Percentiles rank a stretch among this genome's conserved stretches.
These are phyloP conservation scores for Choloepus hoffmanni DNA, from an alignment of 2,113 vertebrate species.

Conservation along the genomic window DNA sequence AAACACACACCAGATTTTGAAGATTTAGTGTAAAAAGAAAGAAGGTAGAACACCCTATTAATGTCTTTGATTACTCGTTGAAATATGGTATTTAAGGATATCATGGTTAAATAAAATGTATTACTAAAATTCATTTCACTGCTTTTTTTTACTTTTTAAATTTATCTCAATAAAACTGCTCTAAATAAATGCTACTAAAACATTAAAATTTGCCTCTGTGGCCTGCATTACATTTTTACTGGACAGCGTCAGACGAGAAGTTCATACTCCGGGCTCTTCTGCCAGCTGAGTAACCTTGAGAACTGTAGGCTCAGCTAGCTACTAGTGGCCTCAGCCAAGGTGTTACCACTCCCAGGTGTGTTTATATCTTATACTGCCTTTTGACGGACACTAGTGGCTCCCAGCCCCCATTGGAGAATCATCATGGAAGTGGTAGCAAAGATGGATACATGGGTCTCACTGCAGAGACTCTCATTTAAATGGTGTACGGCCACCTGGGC, in stretches of 20 bases:
- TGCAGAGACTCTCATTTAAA: not conserved
- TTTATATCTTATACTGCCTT: not conserved
- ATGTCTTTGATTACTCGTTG: not conserved
- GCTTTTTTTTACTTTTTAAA: not conserved
- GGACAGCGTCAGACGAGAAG: not conserved
- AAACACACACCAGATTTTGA: conserved; percentile 28
- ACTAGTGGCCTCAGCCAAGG: not conserved
- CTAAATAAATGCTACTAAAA: not conserved
- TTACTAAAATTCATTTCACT: not conserved
- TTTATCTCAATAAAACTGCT: no score
- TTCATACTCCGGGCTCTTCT: no score
- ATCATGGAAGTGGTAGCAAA: not conserved
- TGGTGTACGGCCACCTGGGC: not conserved
- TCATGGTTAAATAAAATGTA: not conserved
- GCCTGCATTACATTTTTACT: not conserved
- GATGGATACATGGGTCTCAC: not conserved
- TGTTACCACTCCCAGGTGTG: not conserved
- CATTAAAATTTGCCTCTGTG: not conserved
- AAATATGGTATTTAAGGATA: conserved; percentile 43
- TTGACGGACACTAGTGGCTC: not conserved
- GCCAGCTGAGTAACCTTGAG: not conserved
- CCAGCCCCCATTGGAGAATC: not conserved
- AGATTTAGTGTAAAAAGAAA: not conserved
- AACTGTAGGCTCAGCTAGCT: not conserved
- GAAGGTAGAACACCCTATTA: not conserved